Evolutionary conservation across 2,888 invertebrate species (phyloP).

Genomic region (Allygus modestus): DNA sequence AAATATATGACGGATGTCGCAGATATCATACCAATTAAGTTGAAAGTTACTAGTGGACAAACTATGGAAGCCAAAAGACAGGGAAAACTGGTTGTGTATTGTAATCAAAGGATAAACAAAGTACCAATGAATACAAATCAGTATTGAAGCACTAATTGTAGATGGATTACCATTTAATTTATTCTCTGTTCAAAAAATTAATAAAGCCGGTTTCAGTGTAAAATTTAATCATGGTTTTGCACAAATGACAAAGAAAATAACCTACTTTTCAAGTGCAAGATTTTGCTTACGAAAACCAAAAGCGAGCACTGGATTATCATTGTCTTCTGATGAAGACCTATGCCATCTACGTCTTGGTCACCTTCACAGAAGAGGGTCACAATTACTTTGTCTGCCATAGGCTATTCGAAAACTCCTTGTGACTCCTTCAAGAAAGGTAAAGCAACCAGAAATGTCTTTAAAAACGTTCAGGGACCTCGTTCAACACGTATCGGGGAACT

Average conservation of each 20-base stretch:
- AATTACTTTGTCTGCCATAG: constrained; percentile 56
- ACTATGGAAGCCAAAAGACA: background rate
- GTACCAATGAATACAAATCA: background rate
- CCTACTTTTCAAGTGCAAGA: background rate
- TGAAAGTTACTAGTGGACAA: background rate
- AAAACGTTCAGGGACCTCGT: constrained; percentile 17
- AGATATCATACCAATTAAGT: background rate
- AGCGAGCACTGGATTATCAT: background rate
- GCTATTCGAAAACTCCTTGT: constrained; percentile 49
- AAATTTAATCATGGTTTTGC: background rate
- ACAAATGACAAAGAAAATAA: background rate
- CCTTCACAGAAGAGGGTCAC: constrained; percentile 49
- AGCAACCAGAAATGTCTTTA: constrained; percentile 60
- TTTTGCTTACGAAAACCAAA: background rate
- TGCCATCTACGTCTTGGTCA: constrained; percentile 62
- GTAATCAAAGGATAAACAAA: background rate
- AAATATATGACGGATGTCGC: background rate
- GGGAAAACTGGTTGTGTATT: background rate
- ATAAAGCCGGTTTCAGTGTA: background rate
- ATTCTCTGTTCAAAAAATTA: background rate
- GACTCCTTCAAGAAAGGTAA: constrained; percentile 61
- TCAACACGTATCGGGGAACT: constrained; percentile 44
- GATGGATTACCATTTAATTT: constrained; percentile 3
- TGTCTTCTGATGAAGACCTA: background rate
- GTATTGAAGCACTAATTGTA: background rate